phyloP scores from a whole-genome alignment of 2,113 vertebrate genomes.

The Rynchops niger region DNA sequence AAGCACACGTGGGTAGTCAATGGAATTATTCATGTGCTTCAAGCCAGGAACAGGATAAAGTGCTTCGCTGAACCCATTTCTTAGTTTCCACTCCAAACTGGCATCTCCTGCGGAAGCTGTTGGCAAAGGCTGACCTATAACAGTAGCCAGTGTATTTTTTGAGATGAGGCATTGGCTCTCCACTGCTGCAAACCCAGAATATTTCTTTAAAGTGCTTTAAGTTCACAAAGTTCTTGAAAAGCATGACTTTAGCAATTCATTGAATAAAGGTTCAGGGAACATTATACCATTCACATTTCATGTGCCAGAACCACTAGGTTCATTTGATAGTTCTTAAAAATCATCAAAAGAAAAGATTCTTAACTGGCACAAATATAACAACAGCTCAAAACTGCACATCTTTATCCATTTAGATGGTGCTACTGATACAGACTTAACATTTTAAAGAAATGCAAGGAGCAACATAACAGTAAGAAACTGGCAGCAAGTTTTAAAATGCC shows the following conservation, averaged over 20 bases:
- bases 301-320: background rate
- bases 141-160: constrained; percentile 23
- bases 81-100: constrained; percentile 55
- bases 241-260: background rate
- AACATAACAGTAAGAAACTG: background rate
- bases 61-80: background rate
- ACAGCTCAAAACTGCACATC: background rate
- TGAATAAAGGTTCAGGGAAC: background rate
- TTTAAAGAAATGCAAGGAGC: background rate
- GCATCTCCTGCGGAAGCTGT: constrained; percentile 33
- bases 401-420: background rate
- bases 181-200: background rate
- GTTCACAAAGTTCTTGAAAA: constrained; percentile 40
- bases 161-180: background rate
- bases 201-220: constrained; percentile 33
- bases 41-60: constrained; percentile 38
- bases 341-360: background rate
- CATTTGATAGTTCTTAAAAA: background rate
- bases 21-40: constrained; percentile 47
- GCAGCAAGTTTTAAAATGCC: background rate
- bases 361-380: background rate
- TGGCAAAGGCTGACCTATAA: constrained; percentile 40
- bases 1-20: constrained; percentile 48
- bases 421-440: background rate
- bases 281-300: background rate